These are phyloP conservation scores for Bubo blakistoni DNA, from an alignment of 2,113 vertebrate genomes.

Conservation along the genomic window DNA sequence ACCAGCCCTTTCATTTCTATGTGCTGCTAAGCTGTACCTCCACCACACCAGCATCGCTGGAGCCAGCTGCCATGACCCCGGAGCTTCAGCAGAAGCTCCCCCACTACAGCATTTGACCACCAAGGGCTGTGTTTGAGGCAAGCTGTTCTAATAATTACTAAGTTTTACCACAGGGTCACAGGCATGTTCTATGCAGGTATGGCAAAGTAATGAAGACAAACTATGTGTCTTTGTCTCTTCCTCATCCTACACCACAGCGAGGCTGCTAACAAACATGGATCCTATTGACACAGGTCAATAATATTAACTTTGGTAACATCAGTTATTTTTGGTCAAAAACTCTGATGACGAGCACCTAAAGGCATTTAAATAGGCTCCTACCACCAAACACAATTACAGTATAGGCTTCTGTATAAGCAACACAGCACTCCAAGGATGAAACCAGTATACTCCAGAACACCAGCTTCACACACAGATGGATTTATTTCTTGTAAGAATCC, in stretches of 20 bases:
- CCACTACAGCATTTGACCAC: rapidly evolving
- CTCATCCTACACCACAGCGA: not conserved
- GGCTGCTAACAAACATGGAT: not conserved
- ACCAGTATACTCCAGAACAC: rapidly evolving
- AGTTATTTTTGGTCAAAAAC: too few relatives aligned
- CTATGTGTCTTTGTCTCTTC: not conserved
- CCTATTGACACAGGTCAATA: too few relatives aligned
- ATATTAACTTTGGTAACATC: too few relatives aligned
- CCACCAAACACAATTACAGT: not conserved
- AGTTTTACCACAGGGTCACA: not conserved
- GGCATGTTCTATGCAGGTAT: not conserved
- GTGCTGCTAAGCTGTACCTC: rapidly evolving
- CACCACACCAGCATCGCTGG: not conserved
- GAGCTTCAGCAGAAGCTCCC: not conserved
- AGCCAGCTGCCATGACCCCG: not conserved
- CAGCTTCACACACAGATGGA: not conserved
- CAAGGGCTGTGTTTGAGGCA: not conserved
- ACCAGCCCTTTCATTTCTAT: not conserved
- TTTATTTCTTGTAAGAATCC: not conserved
- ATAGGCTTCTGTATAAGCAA: rapidly evolving
- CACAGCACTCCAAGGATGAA: not conserved
- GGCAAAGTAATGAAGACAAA: not conserved
- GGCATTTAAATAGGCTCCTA: not conserved
- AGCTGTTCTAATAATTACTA: not conserved
- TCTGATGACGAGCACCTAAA: not conserved